Conservation (phyloP, 2,113 vertebrate genomes). For the Anas platyrhynchos region DNA sequence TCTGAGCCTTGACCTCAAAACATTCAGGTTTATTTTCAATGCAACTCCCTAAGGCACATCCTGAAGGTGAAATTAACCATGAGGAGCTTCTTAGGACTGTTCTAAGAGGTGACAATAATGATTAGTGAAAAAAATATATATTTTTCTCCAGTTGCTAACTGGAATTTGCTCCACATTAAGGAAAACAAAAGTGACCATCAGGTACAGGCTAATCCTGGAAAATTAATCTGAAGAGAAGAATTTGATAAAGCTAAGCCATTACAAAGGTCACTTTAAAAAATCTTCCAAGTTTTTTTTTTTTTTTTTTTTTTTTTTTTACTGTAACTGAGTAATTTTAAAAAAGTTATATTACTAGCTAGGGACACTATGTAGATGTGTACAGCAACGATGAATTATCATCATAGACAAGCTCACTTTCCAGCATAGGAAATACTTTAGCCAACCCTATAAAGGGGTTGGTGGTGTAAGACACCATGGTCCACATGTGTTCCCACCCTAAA, state of each 20-base stretch:
- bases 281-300: no score
- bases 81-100: neutral
- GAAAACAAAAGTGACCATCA: neutral
- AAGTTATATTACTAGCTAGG: neutral
- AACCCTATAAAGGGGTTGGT: neutral
- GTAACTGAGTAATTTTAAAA: no score
- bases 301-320: no score
- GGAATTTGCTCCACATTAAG: neutral
- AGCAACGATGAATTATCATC: neutral
- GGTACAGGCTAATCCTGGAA: neutral
- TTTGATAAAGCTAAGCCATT: rapidly evolving
- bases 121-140: neutral
- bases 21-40: neutral
- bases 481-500: neutral
- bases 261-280: no score
- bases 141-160: neutral
- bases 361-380: neutral
- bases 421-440: neutral
- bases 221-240: neutral
- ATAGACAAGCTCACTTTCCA: neutral
- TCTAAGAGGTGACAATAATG: rapidly evolving
- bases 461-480: neutral
- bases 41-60: neutral
- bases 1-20: neutral
- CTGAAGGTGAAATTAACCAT: neutral